These are phyloP conservation scores for Fregetta grallaria DNA, from an alignment of 2,113 vertebrate genomes.

Conservation along the genomic window DNA sequence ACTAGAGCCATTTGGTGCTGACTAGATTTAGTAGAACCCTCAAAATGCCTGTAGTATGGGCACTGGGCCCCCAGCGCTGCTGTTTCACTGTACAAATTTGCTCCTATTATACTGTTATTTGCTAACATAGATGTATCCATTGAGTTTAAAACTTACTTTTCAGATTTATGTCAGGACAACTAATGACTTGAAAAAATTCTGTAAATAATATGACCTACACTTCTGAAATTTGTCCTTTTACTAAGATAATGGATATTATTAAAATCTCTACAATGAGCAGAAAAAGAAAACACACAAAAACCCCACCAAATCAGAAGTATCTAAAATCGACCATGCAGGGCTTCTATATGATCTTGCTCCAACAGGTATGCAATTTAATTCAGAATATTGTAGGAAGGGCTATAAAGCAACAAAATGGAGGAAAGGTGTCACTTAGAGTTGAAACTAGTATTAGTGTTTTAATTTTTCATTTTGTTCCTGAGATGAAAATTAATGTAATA, in stretches of 20 bases:
- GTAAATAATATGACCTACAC: neutral
- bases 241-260: neutral
- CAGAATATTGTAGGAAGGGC: neutral
- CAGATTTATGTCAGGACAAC: neutral
- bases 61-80: neutral
- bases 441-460: neutral
- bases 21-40: neutral
- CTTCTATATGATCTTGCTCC: neutral
- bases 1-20: neutral
- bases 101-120: neutral
- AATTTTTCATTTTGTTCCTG: neutral
- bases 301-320: neutral
- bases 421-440: neutral
- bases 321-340: neutral
- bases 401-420: neutral
- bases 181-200: neutral
- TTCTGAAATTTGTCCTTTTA: neutral
- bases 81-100: neutral
- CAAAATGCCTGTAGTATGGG: neutral
- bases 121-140: neutral
- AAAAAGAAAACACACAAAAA: neutral
- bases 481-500: neutral
- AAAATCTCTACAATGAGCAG: neutral
- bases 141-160: neutral
- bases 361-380: neutral